phyloP scores from a whole-genome alignment of 2,113 vertebrate genomes.

The Mirounga angustirostris region DNA sequence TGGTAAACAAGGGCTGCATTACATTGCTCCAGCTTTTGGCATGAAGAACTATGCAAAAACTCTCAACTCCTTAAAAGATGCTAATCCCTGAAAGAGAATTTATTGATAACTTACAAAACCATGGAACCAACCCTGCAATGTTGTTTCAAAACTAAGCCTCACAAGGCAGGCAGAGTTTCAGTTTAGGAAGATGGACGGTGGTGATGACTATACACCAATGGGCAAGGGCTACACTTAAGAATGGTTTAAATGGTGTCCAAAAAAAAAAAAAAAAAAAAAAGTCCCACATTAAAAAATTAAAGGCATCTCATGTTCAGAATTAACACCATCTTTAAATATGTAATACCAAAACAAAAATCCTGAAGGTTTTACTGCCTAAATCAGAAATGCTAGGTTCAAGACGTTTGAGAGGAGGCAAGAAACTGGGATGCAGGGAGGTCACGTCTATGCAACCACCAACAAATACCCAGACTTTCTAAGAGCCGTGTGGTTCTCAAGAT shows the following conservation, averaged over 20 bases:
- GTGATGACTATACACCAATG: neutral
- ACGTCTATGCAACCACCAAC: neutral
- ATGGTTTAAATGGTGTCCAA: neutral
- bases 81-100: neutral
- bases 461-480: neutral
- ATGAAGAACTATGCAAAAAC: neutral
- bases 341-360: neutral
- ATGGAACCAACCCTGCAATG: neutral
- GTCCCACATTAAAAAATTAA: neutral
- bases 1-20: neutral
- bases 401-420: neutral
- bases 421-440: rapidly evolving
- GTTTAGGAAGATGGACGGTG: neutral
- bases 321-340: neutral
- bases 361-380: neutral
- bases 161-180: neutral
- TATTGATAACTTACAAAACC: neutral
- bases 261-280: neutral
- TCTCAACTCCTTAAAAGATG: neutral
- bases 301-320: neutral
- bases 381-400: neutral
- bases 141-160: neutral
- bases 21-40: neutral
- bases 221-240: neutral
- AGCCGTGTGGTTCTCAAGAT: neutral